Conservation (phyloP, 1,140 invertebrate species). For the Danaus plexippus region DNA sequence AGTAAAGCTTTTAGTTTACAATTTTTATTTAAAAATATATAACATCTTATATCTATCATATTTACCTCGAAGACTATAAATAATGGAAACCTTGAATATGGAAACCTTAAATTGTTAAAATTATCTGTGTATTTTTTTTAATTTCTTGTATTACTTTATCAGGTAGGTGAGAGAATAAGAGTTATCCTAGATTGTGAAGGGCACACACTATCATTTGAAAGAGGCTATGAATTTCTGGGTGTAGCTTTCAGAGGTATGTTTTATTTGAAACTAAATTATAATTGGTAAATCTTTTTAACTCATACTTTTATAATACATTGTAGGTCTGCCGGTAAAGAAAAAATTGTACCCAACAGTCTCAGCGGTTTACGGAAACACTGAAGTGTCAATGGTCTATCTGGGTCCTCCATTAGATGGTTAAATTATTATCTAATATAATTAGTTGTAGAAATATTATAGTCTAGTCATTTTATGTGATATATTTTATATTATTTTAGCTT, state of each 20-base stretch:
- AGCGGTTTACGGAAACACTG: conserved; percentile 98
- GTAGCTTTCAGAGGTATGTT: conserved; percentile 92
- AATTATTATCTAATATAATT: conserved; percentile 36
- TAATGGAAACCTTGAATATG: no score
- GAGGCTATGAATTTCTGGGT: conserved; percentile 98
- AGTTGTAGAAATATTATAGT: conserved; percentile 11
- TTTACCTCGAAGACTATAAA: no score
- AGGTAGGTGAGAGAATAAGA: conserved; percentile 97
- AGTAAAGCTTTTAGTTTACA: no score
- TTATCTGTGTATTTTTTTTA: no score
- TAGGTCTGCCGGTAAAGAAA: conserved; percentile 89
- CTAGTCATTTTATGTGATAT: conserved; percentile 39
- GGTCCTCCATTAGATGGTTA: conserved; percentile 95
- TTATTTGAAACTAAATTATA: conserved; percentile 10
- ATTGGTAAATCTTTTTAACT: not conserved
- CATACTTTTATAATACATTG: conserved; percentile 37
- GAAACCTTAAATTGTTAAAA: no score
- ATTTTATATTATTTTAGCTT: not conserved
- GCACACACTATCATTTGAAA: conserved; percentile 97
- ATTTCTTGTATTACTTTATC: conserved; percentile 30
- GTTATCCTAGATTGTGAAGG: conserved; percentile 98
- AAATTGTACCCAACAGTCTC: conserved; percentile 96
- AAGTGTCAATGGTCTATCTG: conserved; percentile 99
- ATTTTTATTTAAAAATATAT: no score
- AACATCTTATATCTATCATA: no score